Conservation (phyloP, 1,140 invertebrate genomes). For the Saccostrea echinata region DNA sequence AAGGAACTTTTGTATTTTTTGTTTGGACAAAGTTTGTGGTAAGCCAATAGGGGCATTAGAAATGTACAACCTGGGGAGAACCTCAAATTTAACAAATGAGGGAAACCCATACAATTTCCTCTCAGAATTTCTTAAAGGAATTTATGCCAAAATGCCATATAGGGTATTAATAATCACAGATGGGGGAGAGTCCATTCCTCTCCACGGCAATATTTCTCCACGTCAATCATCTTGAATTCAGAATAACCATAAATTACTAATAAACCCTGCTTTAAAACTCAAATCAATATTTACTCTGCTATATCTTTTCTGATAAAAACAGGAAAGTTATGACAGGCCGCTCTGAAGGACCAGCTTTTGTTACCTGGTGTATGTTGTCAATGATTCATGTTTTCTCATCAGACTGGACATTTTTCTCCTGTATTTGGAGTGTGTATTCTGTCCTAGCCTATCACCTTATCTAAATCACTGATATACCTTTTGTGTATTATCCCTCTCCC, state of each 20-base stretch:
- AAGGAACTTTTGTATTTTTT: not conserved
- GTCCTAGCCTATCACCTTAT: not conserved
- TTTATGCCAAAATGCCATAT: not conserved
- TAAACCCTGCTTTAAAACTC: slow-evolving; percentile 5
- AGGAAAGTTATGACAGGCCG: not conserved
- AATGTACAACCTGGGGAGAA: not conserved
- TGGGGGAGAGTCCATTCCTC: too few relatives aligned
- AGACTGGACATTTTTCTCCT: not conserved
- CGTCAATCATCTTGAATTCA: not conserved
- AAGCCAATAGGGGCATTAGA: not conserved
- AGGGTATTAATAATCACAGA: too few relatives aligned
- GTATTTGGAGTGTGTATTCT: slow-evolving; percentile 3
- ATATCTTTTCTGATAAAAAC: slow-evolving; percentile 6
- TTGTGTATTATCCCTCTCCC: not conserved
- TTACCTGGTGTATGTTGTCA: not conserved
- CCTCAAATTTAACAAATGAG: not conserved
- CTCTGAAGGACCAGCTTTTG: not conserved
- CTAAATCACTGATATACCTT: not conserved
- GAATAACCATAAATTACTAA: slow-evolving; percentile 6
- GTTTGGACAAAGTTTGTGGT: not conserved
- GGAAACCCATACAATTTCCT: not conserved
- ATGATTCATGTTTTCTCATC: not conserved
- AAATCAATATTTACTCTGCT: slow-evolving; percentile 13
- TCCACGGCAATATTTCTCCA: not conserved
- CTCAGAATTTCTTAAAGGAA: not conserved